Evolutionary conservation across 2,113 vertebrate genomes (phyloP), one percentile per base, ranked within the genome.

Genomic region (Percina caprodes): DNA sequence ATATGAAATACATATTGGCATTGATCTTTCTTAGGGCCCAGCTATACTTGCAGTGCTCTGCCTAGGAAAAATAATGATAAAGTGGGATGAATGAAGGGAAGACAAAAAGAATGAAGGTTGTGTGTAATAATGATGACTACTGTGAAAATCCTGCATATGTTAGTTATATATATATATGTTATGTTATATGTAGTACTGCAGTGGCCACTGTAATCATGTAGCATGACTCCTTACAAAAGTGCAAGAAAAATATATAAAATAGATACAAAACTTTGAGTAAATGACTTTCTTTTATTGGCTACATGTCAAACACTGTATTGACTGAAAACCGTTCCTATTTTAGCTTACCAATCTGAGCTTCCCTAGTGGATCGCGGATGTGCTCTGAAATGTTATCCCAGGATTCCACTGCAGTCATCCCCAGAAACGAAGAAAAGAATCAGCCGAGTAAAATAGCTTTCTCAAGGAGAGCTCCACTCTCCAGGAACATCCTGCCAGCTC

Each of bases 1-100:
- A 91, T 77, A 90, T 87, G 82, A 90, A 87, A 87, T 84, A 90
- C 87, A 87, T 91, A 91, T 87, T 88, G 79, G 24, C 86, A 91
- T 87, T 85, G 90, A 91, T 92, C 82, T 68, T 78, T 82, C 84
- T 82, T 23, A 5, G 45, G 69, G 55, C 56, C n/a, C 19, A 5
- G 59, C 59, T 67, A 21, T 49, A 39, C 48, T 60, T 80, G 23
- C 58, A 11, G 58, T 80, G 84, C 69, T 77, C 70, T 76, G 88
- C 49, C 80, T 83, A 61, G 45, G 42, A 63, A 84, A 66, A 74
- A 67, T 68, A 58, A 48, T 23, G 26, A 30, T 35, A 61, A 52
- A 5, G 63, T 5, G 46, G 2, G 39, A 30, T 18, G 56, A 79
- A 39, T 67, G 16, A 77, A 77, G 26, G 16, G 18, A 79, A 42